Evolutionary conservation across 2,113 vertebrate genomes (phyloP).

Genomic region (Odobenus rosmarus): DNA sequence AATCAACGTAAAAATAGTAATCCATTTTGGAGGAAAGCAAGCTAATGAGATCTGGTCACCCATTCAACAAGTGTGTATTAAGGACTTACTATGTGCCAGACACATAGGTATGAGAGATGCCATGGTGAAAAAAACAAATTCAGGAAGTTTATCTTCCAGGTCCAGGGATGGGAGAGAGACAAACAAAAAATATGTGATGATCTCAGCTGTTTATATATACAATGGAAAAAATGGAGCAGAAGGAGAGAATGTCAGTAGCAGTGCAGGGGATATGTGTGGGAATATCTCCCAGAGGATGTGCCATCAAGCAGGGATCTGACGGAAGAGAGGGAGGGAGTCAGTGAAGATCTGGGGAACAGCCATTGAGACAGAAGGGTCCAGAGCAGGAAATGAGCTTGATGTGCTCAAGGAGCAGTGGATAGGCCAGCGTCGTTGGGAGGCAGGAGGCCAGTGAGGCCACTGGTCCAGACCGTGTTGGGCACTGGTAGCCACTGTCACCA

Average conservation of each 20-base stretch:
- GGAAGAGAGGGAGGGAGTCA: accelerated
- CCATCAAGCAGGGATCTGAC: too few species aligned
- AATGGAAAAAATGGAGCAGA: too few species aligned
- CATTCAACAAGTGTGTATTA: not conserved
- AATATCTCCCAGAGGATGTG: not conserved
- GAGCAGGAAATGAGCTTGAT: not conserved
- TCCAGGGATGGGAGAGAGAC: not conserved
- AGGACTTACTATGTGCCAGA: not conserved
- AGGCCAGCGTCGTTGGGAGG: not conserved
- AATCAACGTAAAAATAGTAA: not conserved
- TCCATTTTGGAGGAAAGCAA: not conserved
- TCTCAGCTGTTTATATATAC: not conserved
- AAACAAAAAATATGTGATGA: not conserved
- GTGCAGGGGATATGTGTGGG: not conserved
- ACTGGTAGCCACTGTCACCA: not conserved
- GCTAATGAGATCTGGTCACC: not conserved
- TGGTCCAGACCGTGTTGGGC: not conserved
- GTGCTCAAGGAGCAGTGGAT: not conserved
- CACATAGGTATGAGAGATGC: not conserved
- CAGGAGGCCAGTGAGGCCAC: not conserved
- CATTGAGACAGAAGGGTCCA: not conserved
- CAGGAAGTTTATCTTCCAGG: not conserved
- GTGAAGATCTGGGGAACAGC: too few species aligned
- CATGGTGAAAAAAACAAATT: not conserved
- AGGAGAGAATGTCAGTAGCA: accelerated